Percentiles rank a stretch among this genome's conserved stretches.
Evolutionary conservation across 2,113 vertebrate genomes (phyloP).

Genomic region (Copsychus sechellarum): DNA sequence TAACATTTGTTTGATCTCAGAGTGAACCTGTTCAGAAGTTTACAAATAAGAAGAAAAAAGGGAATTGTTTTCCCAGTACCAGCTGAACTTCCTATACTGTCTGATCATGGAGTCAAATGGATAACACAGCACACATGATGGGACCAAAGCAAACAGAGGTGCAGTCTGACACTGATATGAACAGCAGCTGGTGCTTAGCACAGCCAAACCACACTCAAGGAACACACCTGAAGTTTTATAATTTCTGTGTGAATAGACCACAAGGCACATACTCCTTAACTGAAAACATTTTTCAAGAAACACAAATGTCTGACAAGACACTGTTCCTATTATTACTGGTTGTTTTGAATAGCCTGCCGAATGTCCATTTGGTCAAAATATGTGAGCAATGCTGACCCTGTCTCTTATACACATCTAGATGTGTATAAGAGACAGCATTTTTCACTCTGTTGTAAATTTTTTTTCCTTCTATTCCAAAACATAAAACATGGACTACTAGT

Average conservation of each 20-base stretch:
- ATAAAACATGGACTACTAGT: not conserved
- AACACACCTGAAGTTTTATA: not conserved
- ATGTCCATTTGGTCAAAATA: not conserved
- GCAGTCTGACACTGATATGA: not conserved
- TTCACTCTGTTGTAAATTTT: not conserved
- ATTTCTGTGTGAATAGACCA: not conserved
- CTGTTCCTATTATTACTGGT: not conserved
- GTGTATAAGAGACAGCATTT: too few relatives aligned
- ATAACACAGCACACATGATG: not conserved
- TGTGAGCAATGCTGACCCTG: not conserved
- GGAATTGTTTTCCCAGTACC: not conserved
- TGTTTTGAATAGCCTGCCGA: not conserved
- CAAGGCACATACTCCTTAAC: not conserved
- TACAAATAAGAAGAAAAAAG: not conserved
- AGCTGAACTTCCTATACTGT: not conserved
- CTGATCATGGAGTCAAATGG: not conserved
- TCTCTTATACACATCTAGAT: too few relatives aligned
- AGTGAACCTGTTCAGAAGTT: not conserved
- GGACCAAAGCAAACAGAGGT: not conserved
- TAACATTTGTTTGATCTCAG: not conserved
- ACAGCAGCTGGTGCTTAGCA: not conserved
- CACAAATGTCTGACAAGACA: not conserved
- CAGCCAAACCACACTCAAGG: not conserved
- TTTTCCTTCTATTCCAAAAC: not conserved
- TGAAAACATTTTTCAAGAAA: not conserved